Percentiles rank a stretch among this genome's conserved stretches.
phyloP scores from a whole-genome alignment of 1,140 invertebrate species.

The Aphaenogaster ashmeadi region DNA sequence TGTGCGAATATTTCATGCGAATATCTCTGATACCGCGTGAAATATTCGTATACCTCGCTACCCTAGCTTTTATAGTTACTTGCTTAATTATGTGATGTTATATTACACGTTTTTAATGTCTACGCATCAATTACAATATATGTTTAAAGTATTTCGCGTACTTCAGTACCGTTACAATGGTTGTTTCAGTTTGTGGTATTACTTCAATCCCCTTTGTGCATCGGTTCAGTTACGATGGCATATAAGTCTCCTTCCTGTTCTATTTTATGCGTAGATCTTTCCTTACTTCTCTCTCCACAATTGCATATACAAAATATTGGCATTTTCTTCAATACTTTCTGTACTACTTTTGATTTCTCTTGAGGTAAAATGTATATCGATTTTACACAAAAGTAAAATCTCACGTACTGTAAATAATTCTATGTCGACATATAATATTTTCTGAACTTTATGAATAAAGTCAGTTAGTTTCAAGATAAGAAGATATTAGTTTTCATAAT shows the following conservation, averaged over 20 bases:
- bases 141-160: slow-evolving; percentile 31
- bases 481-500: not conserved
- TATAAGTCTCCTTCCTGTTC: slow-evolving; percentile 48
- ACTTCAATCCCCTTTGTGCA: slow-evolving; percentile 77
- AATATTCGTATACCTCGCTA: slow-evolving; percentile 9
- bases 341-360: slow-evolving; percentile 43
- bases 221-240: slow-evolving; percentile 56
- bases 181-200: slow-evolving; percentile 56
- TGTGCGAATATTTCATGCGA: slow-evolving; percentile 9
- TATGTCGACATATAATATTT: not conserved
- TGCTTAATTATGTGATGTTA: slow-evolving; percentile 22
- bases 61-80: slow-evolving; percentile 22
- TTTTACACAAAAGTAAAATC: not conserved
- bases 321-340: slow-evolving; percentile 26
- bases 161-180: slow-evolving; percentile 18
- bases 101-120: slow-evolving; percentile 42
- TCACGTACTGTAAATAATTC: slow-evolving; percentile 33
- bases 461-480: not conserved
- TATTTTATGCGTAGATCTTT: slow-evolving; percentile 25
- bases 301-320: slow-evolving; percentile 51
- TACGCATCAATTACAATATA: slow-evolving; percentile 22
- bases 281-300: not conserved
- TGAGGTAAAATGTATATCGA: slow-evolving; percentile 27
- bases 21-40: not conserved
- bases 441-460: not conserved